Evolutionary conservation across 1,140 invertebrate genomes (phyloP).

Genomic region (Drosophila repletoides): DNA sequence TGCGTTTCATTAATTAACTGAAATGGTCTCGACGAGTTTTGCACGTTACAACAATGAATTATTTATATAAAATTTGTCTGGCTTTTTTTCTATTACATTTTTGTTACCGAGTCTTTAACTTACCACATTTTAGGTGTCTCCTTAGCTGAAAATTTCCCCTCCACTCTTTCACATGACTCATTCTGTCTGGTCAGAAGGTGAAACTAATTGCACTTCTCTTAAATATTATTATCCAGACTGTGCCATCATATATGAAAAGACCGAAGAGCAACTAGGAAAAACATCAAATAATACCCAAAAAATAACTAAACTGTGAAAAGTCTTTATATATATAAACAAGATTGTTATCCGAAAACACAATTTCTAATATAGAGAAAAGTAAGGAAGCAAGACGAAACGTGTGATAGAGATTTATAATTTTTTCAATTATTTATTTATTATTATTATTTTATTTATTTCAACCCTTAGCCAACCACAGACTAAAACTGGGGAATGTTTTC

Average conservation of each 20-base stretch:
- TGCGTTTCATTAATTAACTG: slow-evolving; percentile 82
- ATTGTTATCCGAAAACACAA: too few relatives aligned
- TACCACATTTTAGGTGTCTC: slow-evolving; percentile 28
- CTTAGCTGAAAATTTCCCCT: slow-evolving; percentile 43
- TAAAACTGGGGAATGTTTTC: not conserved
- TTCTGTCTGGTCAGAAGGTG: slow-evolving; percentile 45
- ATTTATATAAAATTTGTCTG: slow-evolving; percentile 82
- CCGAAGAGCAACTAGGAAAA: not conserved
- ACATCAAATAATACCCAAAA: not conserved
- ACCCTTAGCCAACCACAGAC: not conserved
- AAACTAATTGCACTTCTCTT: slow-evolving; percentile 50
- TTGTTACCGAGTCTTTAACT: slow-evolving; percentile 19
- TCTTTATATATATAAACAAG: too few relatives aligned
- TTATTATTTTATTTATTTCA: not conserved
- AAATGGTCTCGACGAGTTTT: slow-evolving; percentile 77
- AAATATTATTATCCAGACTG: slow-evolving; percentile 43
- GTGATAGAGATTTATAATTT: too few relatives aligned
- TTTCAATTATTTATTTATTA: not conserved
- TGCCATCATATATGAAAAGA: not conserved
- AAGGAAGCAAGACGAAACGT: too few relatives aligned
- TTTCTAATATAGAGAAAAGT: too few relatives aligned
- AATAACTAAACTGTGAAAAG: not conserved
- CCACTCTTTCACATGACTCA: slow-evolving; percentile 3
- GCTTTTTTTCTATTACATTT: slow-evolving; percentile 49
- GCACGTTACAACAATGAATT: slow-evolving; percentile 82